Evolutionary conservation across 2,888 invertebrate genomes (phyloP), one percentile per base, ranked within the genome.

Genomic region (Pseudanteris insignis): DNA sequence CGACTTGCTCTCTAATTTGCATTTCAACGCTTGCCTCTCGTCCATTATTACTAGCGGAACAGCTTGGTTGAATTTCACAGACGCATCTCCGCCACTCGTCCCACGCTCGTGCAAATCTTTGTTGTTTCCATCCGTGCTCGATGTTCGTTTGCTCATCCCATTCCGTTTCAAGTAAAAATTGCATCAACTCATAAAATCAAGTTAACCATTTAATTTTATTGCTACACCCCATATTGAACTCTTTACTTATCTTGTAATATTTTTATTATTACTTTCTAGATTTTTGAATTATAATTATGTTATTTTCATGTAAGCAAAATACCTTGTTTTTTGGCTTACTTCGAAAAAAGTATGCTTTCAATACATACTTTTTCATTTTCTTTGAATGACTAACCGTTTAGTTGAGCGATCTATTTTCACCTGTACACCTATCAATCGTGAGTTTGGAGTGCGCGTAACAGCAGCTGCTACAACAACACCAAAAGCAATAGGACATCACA

Each of bases 11-110:
- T 74, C 76, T 76, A 76, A 76, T 76, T 76, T 76, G 76, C 76
- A 76, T 76, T 76, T 76, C 76, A 76, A 76, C 76, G 76, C 76
- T 75, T 74, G 74, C 75, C 75, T 74, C 75, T 71, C 73, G 74
- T 76, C 74, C 76, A 75, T 76, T 76, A 76, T 76, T 76, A 75
- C 75, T 70, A 76, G 70, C 73, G 72, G 74, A 76, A 76, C 75
- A 76, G 76, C 76, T 75, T 75, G 75, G 76, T 76, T 76, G 73
- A 76, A 76, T 75, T 76, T 76, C 75, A 72, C 75, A 67, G 61
- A 67, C 64, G 63, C 67, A 67, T 63, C 67, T 59, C 63, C 38
- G 47, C 58, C 30, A 26, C 40, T 50, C 40, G 21, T 57, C 40
- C 32, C 40, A 37, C 43, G 43, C 29, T 40, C 40, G 18, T 41